Evolutionary conservation across 2,888 invertebrate species (phyloP), one percentile per base, ranked within the genome.

Genomic region (Oscheius sp.): DNA sequence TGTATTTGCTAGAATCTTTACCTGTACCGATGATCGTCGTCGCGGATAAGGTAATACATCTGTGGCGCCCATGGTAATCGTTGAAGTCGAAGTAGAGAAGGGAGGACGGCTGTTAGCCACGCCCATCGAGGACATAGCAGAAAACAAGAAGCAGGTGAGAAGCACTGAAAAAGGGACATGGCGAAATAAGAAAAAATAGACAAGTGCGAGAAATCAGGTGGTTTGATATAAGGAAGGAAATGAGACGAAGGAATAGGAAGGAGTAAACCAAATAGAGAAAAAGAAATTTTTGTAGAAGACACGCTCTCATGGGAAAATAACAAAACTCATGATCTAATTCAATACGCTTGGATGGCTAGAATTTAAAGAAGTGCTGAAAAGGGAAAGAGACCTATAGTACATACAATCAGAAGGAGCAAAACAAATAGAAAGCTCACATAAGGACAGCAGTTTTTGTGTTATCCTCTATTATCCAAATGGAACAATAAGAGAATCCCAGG

Each of bases 31-130:
- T 6, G 50, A 50, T 49, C 63, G 17, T 33, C 63, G 33, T 26
- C 63, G 33, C 14, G 63, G 63, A 33, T 64, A 64, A 8, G 63
- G 63, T 0, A 64, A 41, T 12, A 64, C 41, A 38, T 64, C 63
- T 17, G 63, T 64, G 20, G 63, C 63, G 6, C 63, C 63, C 63
- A 64, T 64, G 59, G 33, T 33, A 2, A 36, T 33, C 4, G n/a
- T 20, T n/a, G 32, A 33, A 33, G 33, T 54, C 20, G 33, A n/a
- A 32, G 54, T 22, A n/a, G 30, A 28, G 50, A 24, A 28, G 33
- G 20, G 33, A 4, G 24, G 47, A 20, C 47, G 47, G 47, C 47
- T 24, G 22, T 28, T 22, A 30, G 44, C 59, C 41, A 38, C 59
- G 59, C 59, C 59, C 59, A 59, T 9, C 28, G 44, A 22, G 24